Evolutionary conservation across 2,113 vertebrate genomes (phyloP), one percentile per base, ranked within the genome.

Genomic region (Camelus bactrianus): DNA sequence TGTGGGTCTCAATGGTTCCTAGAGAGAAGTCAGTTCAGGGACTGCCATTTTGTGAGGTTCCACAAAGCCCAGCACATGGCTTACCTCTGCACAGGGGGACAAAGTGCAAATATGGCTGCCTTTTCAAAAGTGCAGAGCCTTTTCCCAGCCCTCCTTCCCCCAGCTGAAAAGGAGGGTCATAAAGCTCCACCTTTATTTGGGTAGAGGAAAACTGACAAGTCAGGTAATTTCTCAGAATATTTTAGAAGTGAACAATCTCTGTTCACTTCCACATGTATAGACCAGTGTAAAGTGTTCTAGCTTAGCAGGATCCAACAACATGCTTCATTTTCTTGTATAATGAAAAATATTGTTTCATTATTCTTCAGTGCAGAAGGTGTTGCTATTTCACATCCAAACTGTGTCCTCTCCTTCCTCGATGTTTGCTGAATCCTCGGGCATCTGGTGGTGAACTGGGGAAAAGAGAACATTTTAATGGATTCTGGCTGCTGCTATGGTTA

Each of bases 21-120:
- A 90, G 83, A 93, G 94, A 83, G 83, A 95, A 96, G 46, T 93
- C 93, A 79, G 72, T 92, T 94, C n/a, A 83, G 72, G 46, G 76
- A 60, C 79, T 96, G 90, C 89, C 94, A 92, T 96, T 95, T 96
- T 96, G 73, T 95, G 87, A 97, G 54, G 24, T 95, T 86, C 84
- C 70, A 77, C 77, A 72, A 93, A 94, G 72, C 94, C 32, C 65
- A 84, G 79, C 22, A 76, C 52, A 60, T 65, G n/a, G 17, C 76
- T 89, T 89, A 70, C 76, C 48, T 84, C 82, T 76, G 75, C 38
- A 72, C 30, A 67, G 85, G 8, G 67, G 3, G 70, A 5, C 30
- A 70, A 76, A 35, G 35, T 77, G 52, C 85, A 96, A 97, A 87
- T 75, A 96, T 95, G 96, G 89, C 94, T 80, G 92, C 58, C 60